phyloP scores from a whole-genome alignment of 2,797 vertebrate genomes.

The Okamejei kenojei region DNA sequence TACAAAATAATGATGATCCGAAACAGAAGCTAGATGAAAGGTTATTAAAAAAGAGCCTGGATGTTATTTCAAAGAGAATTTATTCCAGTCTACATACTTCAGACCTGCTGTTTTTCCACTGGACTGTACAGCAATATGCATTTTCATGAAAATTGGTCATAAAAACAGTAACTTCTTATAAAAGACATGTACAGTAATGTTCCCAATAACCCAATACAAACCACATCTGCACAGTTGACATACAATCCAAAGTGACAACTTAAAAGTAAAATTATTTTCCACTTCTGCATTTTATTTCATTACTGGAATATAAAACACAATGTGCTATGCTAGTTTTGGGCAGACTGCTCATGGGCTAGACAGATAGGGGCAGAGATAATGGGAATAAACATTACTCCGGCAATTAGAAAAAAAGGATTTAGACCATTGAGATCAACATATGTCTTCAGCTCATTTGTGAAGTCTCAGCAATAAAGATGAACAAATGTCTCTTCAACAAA shows the following conservation, averaged over 20 bases:
- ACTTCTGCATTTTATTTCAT: background rate
- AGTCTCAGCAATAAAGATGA: background rate
- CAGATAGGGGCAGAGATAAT: background rate
- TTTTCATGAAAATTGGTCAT: conserved; percentile 31
- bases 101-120: conserved; percentile 35
- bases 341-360: background rate
- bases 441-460: background rate
- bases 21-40: background rate
- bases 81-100: conserved; percentile 37
- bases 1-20: background rate
- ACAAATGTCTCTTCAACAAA: background rate
- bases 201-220: conserved; percentile 34
- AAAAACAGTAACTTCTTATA: conserved; percentile 37
- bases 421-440: background rate
- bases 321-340: background rate
- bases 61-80: conserved; percentile 34
- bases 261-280: background rate
- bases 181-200: conserved; percentile 28
- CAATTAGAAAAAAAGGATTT: background rate
- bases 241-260: conserved; percentile 3
- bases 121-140: conserved; percentile 30
- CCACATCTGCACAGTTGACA: background rate
- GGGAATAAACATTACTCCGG: background rate
- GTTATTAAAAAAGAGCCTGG: conserved; percentile 1
- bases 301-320: conserved; percentile 15